Conservation (phyloP, 2,888 invertebrate genomes). For the Leucophenga maculata region DNA sequence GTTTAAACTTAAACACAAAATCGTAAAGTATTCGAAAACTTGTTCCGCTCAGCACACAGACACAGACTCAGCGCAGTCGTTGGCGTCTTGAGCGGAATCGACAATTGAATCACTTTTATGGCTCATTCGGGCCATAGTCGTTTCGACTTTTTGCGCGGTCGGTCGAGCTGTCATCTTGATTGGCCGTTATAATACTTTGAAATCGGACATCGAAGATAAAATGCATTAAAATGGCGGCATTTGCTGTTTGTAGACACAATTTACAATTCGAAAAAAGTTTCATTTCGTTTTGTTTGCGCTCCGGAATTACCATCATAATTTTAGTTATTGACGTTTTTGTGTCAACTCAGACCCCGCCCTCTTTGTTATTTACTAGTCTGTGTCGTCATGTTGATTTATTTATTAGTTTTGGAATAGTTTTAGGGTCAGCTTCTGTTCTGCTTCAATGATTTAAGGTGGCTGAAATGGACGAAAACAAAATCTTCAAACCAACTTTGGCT, state of each 20-base stretch:
- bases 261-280: conserved; percentile 29
- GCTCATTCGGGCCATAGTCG: conserved; percentile 46
- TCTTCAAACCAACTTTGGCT: too few relatives aligned
- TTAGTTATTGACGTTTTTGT: background rate
- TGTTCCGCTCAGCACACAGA: conserved; percentile 40
- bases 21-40: conserved; percentile 44
- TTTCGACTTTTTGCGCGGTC: background rate
- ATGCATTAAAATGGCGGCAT: conserved; percentile 19
- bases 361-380: background rate
- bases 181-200: conserved; percentile 46
- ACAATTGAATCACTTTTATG: conserved; percentile 66
- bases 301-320: conserved; percentile 4
- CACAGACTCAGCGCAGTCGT: too few relatives aligned
- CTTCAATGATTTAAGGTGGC: conserved; percentile 1
- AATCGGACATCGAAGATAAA: conserved; percentile 37
- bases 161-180: conserved; percentile 50
- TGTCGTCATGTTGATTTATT: conserved; percentile 9
- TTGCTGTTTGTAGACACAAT: conserved; percentile 20
- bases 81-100: conserved; percentile 48
- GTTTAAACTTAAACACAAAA: conserved; percentile 46
- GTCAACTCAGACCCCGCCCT: conserved; percentile 2
- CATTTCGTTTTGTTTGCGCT: conserved; percentile 29
- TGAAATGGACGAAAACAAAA: too few relatives aligned
- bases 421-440: conserved; percentile 16
- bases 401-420: background rate